Conservation (phyloP, 2,797 vertebrate genomes). For the Coranthus polyacanthus region DNA sequence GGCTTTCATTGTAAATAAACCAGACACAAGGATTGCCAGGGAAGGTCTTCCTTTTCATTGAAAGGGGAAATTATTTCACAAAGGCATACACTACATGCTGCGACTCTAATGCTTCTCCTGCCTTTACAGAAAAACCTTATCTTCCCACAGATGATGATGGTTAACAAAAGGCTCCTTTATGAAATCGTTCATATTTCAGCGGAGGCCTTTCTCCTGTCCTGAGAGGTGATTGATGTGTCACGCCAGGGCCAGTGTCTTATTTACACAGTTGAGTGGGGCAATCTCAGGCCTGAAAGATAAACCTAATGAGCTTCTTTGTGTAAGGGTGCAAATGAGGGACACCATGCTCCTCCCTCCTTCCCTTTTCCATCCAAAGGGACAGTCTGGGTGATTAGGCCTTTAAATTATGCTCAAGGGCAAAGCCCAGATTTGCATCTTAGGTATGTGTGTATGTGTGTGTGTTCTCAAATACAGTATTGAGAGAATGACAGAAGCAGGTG, state of each 20-base stretch:
- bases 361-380: constrained; percentile 81
- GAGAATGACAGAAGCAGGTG: constrained; percentile 87
- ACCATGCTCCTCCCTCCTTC: constrained; percentile 87
- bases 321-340: constrained; percentile 97
- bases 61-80: constrained; percentile 72
- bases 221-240: constrained; percentile 81
- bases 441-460: constrained; percentile 61
- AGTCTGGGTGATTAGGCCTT: constrained; percentile 98
- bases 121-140: constrained; percentile 73
- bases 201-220: constrained; percentile 76
- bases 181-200: constrained; percentile 80
- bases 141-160: constrained; percentile 65
- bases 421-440: constrained; percentile 98
- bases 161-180: constrained; percentile 76
- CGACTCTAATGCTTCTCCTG: constrained; percentile 59
- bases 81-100: constrained; percentile 62
- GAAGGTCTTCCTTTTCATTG: constrained; percentile 60
- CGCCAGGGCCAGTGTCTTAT: constrained; percentile 83
- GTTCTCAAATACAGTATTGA: constrained; percentile 48
- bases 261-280: constrained; percentile 90
- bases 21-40: constrained; percentile 55
- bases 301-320: constrained; percentile 99
- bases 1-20: constrained; percentile 81
- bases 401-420: constrained; percentile 99
- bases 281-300: constrained; percentile 93